Base-by-base conservation (phyloP, 2,888 invertebrate genomes). In the Cepaea hortensis region DNA sequence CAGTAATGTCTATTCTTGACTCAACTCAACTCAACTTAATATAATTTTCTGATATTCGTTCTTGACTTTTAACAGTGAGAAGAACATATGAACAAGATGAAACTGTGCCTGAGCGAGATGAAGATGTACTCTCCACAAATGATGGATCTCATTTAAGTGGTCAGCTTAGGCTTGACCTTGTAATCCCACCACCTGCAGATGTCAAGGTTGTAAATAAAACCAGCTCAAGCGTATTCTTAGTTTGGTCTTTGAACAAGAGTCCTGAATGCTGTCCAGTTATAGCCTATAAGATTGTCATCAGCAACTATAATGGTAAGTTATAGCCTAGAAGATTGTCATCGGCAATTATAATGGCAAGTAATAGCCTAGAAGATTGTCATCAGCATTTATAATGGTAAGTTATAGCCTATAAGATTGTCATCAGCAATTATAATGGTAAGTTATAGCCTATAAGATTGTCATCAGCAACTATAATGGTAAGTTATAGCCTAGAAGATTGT, bases 201-300 rank as follows among this genome's bases (percentile, higher is more conserved):
- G 76, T 84, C 65, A 84, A 76, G 15, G 87, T 85, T 6, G 68
- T 70, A 20, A 75, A 84, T 18, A 84, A 85, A 76, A 79, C 82
- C 55, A 82, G 88, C 72, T 87, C 88, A 11, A 76, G 77, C 11
- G 81, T 88, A 6, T 35, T 65, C 5, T 80, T 89, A 50, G 72
- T 55, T 20, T 89, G 89, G 89, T 61, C 85, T 5, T 85, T 81
- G 48, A 88, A 88, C 3, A 68, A 50, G n/a, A 70, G 83, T 0
- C 82, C 80, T 1, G 81, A 68, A 23, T 89, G 89, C 48, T 89
- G 89, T 72, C 89, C 89, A 20, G 77, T 88, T 20, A 85, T 88
- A 20, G 88, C 88, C n/a, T 89, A 89, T 85, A 87, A 87, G 70
- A 87, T 89, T 83, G 70, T 86, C 46, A 85, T 80, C 9, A n/a